These are phyloP conservation scores for Hemithea aestivaria DNA, from an alignment of 2,888 invertebrate species.

Conservation along the genomic window DNA sequence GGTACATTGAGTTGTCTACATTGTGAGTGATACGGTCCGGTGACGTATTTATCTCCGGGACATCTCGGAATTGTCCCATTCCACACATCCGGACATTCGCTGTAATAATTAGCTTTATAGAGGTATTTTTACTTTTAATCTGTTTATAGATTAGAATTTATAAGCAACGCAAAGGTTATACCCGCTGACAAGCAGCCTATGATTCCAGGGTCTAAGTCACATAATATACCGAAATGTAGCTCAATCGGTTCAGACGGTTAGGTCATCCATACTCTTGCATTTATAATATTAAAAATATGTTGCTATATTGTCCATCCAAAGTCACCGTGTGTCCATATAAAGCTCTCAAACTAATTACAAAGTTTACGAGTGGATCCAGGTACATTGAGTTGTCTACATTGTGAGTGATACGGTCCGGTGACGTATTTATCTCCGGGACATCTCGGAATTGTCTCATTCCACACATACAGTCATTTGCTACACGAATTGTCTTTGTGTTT, in stretches of 20 bases:
- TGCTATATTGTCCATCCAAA: constrained; percentile 1
- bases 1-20: constrained; percentile 53
- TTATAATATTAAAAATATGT: too few relatives aligned
- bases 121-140: constrained; percentile 14
- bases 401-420: constrained; percentile 37
- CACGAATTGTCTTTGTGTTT: constrained; percentile 10
- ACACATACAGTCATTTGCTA: constrained; percentile 13
- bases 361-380: constrained; percentile 50
- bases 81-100: constrained; percentile 13
- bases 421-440: constrained; percentile 39
- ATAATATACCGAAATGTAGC: too few relatives aligned
- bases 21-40: constrained; percentile 36
- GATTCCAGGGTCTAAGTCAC: too few relatives aligned
- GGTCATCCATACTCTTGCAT: too few relatives aligned
- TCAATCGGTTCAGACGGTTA: too few relatives aligned
- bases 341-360: constrained; percentile 51
- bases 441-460: constrained; percentile 28
- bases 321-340: constrained; percentile 38
- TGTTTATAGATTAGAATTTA: too few relatives aligned
- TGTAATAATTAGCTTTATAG: constrained; percentile 11
- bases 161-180: too few relatives aligned
- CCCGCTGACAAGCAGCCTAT: too few relatives aligned
- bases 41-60: constrained; percentile 38
- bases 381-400: constrained; percentile 53
- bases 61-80: constrained; percentile 31